These are phyloP conservation scores for Agonopterix alstromeriana DNA, from an alignment of 2,888 invertebrate species.

Conservation along the genomic window DNA sequence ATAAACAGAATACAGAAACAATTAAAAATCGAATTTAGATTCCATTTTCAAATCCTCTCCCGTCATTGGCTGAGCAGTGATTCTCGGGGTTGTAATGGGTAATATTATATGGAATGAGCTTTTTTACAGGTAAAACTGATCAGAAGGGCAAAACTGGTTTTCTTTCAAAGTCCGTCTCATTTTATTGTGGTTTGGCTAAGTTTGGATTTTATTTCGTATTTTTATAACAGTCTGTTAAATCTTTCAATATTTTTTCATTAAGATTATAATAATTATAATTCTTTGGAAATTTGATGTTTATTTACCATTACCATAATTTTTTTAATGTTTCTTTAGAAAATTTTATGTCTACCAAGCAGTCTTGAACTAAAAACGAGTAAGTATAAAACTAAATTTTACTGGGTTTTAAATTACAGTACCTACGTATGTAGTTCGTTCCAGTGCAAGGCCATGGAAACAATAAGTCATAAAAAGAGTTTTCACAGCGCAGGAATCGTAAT, in stretches of 20 bases:
- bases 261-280: background rate
- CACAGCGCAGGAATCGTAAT: slow-evolving; percentile 55
- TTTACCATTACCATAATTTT: too few relatives aligned
- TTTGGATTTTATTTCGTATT: slow-evolving; percentile 60
- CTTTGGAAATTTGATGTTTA: too few relatives aligned
- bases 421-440: slow-evolving; percentile 31
- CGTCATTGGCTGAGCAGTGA: slow-evolving; percentile 61
- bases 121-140: slow-evolving; percentile 71
- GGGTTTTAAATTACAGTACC: slow-evolving; percentile 26
- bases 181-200: slow-evolving; percentile 61
- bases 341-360: background rate
- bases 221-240: slow-evolving; percentile 21
- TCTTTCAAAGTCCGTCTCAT: slow-evolving; percentile 59
- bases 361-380: background rate
- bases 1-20: slow-evolving; percentile 48
- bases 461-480: slow-evolving; percentile 59
- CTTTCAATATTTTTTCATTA: background rate
- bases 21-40: slow-evolving; percentile 67
- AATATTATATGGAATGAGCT: slow-evolving; percentile 72
- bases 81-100: slow-evolving; percentile 71
- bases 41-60: slow-evolving; percentile 60
- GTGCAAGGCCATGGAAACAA: slow-evolving; percentile 58
- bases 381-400: slow-evolving; percentile 14
- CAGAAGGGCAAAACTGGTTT: slow-evolving; percentile 59
- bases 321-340: too few relatives aligned